These are phyloP conservation scores for Drosophila lacicola DNA, from an alignment of 2,888 invertebrate genomes.

Conservation along the genomic window DNA sequence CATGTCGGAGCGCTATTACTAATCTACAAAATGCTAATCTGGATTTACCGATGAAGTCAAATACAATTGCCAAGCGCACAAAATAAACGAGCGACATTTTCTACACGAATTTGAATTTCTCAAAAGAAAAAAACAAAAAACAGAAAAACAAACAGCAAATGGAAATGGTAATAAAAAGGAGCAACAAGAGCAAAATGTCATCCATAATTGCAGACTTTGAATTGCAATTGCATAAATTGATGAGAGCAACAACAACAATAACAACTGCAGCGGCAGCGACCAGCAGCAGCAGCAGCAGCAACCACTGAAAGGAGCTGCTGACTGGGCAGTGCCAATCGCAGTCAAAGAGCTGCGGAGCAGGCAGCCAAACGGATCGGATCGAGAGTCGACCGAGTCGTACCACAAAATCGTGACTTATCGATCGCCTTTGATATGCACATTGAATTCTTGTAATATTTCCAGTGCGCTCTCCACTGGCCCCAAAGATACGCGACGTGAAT, in stretches of 20 bases:
- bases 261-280: constrained; percentile 8
- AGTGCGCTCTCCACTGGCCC: constrained; percentile 27
- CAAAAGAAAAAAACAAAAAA: constrained; percentile 5
- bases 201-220: constrained; percentile 80
- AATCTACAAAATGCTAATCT: constrained; percentile 54
- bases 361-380: constrained; percentile 12
- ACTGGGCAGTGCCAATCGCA: constrained; percentile 20
- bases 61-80: constrained; percentile 37
- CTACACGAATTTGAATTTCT: constrained; percentile 65
- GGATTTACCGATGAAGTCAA: constrained; percentile 28
- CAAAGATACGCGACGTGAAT: constrained; percentile 17
- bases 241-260: constrained; percentile 54
- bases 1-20: constrained; percentile 38
- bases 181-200: constrained; percentile 72
- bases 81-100: constrained; percentile 64
- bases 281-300: constrained; percentile 6
- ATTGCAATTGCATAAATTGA: constrained; percentile 76
- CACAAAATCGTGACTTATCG: constrained; percentile 85
- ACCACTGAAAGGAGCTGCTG: constrained; percentile 17
- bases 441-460: constrained; percentile 84
- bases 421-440: constrained; percentile 85
- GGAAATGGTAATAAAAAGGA: constrained; percentile 32
- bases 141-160: constrained; percentile 27
- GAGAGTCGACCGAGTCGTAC: constrained; percentile 54
- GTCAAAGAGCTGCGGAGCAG: constrained; percentile 3